phyloP scores from a whole-genome alignment of 2,888 invertebrate genomes.

The Deilephila porcellus region DNA sequence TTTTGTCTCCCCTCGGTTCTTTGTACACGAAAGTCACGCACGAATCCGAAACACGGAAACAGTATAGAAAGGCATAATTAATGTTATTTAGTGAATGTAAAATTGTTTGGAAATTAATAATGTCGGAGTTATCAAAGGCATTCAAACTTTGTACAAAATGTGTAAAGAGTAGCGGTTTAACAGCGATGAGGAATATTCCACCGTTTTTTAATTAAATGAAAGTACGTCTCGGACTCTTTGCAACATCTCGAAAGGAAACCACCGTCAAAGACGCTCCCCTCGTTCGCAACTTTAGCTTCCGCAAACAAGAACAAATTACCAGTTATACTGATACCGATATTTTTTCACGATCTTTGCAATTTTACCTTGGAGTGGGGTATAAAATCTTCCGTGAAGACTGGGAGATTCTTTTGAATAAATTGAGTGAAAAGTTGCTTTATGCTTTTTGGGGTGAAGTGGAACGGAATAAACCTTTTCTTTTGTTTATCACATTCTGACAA shows the following conservation, averaged over 20 bases:
- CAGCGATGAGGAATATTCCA: slow-evolving; percentile 1
- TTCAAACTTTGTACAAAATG: neutral
- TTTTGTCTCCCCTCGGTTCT: slow-evolving; percentile 25
- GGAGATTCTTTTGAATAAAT: slow-evolving; percentile 2
- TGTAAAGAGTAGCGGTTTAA: neutral
- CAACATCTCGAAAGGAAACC: slow-evolving; percentile 62
- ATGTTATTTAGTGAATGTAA: slow-evolving; percentile 10
- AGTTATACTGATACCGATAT: slow-evolving; percentile 34
- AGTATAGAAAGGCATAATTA: slow-evolving; percentile 25
- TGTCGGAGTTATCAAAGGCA: neutral
- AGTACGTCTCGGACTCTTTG: slow-evolving; percentile 40
- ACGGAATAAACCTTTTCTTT: neutral
- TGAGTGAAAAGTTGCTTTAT: slow-evolving; percentile 4
- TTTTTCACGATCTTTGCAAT: slow-evolving; percentile 21
- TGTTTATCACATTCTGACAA: neutral
- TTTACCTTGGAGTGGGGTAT: neutral
- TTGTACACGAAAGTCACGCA: slow-evolving; percentile 32
- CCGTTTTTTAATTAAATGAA: slow-evolving; percentile 29
- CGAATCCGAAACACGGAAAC: slow-evolving; percentile 29
- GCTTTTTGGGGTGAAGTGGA: neutral
- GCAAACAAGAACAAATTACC: slow-evolving; percentile 57
- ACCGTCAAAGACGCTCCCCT: slow-evolving; percentile 43
- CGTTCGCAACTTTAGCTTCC: slow-evolving; percentile 45
- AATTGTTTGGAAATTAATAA: neutral
- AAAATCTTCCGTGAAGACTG: neutral